Percentiles rank a stretch among this genome's conserved stretches.
phyloP scores from a whole-genome alignment of 2,888 invertebrate species.

The Microchrysa polita region DNA sequence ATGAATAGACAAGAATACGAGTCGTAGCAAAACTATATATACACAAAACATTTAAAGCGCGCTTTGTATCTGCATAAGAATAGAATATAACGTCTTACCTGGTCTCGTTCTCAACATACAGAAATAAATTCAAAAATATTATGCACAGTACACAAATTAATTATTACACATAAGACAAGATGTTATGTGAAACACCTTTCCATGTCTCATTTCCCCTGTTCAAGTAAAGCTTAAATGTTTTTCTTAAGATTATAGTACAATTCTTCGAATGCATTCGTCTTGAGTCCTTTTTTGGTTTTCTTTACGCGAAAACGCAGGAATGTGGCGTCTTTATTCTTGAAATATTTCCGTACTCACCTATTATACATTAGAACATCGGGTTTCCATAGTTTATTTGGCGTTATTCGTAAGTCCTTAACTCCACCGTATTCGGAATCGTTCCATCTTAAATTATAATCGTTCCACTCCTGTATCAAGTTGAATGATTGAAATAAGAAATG shows the following conservation, averaged over 20 bases:
- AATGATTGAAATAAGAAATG: background rate
- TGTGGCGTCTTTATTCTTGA: background rate
- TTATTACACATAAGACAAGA: background rate
- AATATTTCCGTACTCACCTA: conserved; percentile 77
- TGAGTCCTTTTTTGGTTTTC: background rate
- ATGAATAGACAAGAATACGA: background rate
- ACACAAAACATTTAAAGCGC: conserved; percentile 12
- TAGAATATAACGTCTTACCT: background rate
- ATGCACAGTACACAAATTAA: background rate
- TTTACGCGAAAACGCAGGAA: background rate
- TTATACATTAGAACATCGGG: conserved; percentile 99
- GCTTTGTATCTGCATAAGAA: background rate
- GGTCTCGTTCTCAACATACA: background rate
- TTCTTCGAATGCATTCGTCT: background rate
- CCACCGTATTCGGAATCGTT: conserved; percentile 94
- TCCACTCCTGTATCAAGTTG: conserved; percentile 84
- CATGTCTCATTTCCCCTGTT: no score
- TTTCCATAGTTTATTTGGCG: conserved; percentile 96
- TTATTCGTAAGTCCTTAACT: conserved; percentile 92
- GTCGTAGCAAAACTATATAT: background rate
- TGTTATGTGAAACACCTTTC: background rate
- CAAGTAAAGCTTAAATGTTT: no score
- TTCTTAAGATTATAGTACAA: no score
- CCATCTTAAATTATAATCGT: conserved; percentile 97
- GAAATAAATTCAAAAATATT: background rate